Conservation (phyloP, 1,140 invertebrate species). For the Drosophila orena region DNA sequence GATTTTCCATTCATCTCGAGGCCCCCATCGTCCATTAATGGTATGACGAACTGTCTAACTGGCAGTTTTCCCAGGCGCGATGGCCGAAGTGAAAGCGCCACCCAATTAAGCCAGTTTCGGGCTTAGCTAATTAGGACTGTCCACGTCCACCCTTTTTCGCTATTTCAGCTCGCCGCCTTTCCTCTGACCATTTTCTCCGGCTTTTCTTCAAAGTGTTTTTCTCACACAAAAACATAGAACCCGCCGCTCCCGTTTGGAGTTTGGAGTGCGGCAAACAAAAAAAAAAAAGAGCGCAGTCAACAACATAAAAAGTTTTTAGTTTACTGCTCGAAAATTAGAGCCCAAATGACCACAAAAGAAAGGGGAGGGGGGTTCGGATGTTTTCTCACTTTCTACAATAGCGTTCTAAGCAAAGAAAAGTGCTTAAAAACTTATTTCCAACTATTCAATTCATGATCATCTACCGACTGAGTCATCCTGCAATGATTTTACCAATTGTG, state of each 20-base stretch:
- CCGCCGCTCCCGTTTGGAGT: conserved; percentile 25
- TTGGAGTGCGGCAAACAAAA: conserved; percentile 24
- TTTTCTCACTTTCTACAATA: conserved; percentile 12
- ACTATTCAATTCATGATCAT: conserved; percentile 2
- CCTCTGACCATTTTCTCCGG: neutral
- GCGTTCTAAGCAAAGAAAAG: neutral
- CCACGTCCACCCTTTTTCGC: conserved; percentile 19
- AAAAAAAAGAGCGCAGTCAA: conserved; percentile 7
- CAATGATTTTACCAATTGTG: conserved; percentile 13
- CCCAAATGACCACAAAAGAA: conserved; percentile 32
- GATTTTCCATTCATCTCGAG: conserved; percentile 22
- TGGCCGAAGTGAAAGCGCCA: conserved; percentile 38
- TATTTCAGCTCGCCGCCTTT: neutral
- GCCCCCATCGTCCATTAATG: conserved; percentile 36
- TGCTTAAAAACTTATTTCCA: neutral
- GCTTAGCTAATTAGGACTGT: conserved; percentile 53
- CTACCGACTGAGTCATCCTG: conserved; percentile 20
- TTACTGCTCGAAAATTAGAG: conserved; percentile 35
- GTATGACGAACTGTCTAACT: conserved; percentile 37
- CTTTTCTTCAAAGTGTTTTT: conserved; percentile 36
- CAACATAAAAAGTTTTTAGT: conserved; percentile 23
- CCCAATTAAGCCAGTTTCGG: conserved; percentile 58
- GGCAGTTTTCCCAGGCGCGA: conserved; percentile 40
- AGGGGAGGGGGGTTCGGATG: neutral
- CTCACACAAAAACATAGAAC: conserved; percentile 42